phyloP scores from a whole-genome alignment of 2,888 invertebrate species.

The Drosophila cognata region DNA sequence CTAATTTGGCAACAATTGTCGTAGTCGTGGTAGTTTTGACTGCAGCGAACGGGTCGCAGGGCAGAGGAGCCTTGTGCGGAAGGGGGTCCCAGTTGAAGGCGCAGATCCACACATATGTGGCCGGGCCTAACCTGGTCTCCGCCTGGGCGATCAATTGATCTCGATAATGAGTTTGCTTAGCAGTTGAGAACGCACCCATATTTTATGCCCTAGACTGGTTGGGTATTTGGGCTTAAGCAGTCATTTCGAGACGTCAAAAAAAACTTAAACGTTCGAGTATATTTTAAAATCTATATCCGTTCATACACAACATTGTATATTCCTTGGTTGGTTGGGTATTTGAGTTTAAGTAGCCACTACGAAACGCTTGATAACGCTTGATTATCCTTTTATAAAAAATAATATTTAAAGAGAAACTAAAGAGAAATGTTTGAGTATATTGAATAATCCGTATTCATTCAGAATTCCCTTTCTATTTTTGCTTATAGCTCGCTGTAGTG shows the following conservation, averaged over 20 bases:
- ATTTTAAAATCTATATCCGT: neutral
- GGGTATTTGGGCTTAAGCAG: neutral
- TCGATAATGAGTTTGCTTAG: conserved; percentile 82
- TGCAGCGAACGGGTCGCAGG: conserved; percentile 36
- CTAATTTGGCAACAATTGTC: conserved; percentile 84
- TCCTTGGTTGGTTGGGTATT: neutral
- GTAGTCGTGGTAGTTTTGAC: conserved; percentile 60
- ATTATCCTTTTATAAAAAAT: neutral
- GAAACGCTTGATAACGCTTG: neutral
- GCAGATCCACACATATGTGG: conserved; percentile 50
- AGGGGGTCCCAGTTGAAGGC: conserved; percentile 19
- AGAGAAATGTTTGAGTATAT: neutral
- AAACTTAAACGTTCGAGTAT: neutral
- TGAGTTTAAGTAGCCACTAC: neutral
- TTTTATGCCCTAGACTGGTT: conserved; percentile 39
- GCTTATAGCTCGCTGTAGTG: neutral
- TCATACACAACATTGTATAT: neutral
- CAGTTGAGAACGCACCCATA: conserved; percentile 79
- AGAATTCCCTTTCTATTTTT: neutral
- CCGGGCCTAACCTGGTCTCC: conserved; percentile 53
- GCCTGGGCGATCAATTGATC: conserved; percentile 81
- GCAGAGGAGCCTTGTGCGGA: neutral
- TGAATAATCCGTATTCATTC: neutral
- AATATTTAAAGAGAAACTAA: neutral
- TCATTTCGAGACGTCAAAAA: neutral